Evolutionary conservation across 2,797 vertebrate species (phyloP).

Genomic region (Hypotaenidia okinawae): DNA sequence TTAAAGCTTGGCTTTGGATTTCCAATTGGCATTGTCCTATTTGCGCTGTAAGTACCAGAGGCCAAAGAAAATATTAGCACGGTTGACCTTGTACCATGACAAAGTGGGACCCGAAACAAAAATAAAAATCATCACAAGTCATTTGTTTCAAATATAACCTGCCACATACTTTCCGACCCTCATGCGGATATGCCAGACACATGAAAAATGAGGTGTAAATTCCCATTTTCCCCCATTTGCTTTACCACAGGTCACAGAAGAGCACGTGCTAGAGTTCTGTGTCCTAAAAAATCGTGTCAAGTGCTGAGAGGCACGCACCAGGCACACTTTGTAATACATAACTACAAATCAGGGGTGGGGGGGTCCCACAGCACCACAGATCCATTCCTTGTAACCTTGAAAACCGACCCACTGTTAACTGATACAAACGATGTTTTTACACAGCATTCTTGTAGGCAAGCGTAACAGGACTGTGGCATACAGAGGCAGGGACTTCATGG

Average conservation of each 20-base stretch:
- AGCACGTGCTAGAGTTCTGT: fast-evolving
- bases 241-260: not conserved
- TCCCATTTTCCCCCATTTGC: not conserved
- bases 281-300: not conserved
- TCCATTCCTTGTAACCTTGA: not conserved
- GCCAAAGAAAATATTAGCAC: not conserved
- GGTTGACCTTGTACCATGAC: not conserved
- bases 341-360: fast-evolving
- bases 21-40: not conserved
- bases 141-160: not conserved
- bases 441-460: not conserved
- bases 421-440: not conserved
- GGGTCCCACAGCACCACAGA: not conserved
- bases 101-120: not conserved
- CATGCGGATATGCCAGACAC: fast-evolving
- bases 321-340: not conserved
- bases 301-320: fast-evolving
- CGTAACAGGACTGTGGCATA: fast-evolving
- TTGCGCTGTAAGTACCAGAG: not conserved
- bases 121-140: not conserved
- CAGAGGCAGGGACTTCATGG: fast-evolving
- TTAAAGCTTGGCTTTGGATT: not conserved
- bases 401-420: not conserved
- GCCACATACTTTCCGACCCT: not conserved
- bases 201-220: not conserved